Evolutionary conservation across 2,113 vertebrate genomes (phyloP).

Genomic region (Mastomys natalensis): DNA sequence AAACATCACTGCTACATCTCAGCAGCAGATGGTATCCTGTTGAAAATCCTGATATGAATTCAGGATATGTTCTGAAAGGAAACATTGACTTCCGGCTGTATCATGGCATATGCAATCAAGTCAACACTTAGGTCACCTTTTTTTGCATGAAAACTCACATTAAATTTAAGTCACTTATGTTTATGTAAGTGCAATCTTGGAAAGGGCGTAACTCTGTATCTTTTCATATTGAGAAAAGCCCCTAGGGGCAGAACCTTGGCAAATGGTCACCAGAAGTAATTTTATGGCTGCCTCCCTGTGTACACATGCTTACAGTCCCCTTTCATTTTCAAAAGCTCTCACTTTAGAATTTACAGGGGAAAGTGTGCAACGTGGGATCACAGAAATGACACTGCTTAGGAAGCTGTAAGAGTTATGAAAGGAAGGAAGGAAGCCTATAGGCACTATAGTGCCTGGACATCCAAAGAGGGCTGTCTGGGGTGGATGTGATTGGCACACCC

Average conservation of each 20-base stretch:
- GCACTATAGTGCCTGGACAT: neutral
- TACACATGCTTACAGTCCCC: neutral
- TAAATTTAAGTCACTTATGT: neutral
- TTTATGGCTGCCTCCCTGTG: neutral
- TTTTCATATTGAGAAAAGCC: neutral
- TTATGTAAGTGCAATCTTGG: neutral
- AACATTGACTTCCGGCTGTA: neutral
- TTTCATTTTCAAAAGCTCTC: neutral
- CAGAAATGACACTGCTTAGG: neutral
- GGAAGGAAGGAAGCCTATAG: neutral
- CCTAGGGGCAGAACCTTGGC: neutral
- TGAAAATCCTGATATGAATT: constrained; percentile 9
- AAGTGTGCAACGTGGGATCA: neutral
- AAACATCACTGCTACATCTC: neutral
- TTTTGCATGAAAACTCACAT: neutral
- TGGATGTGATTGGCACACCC: rapidly evolving
- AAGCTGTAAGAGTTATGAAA: neutral
- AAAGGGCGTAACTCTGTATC: neutral
- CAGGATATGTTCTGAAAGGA: neutral
- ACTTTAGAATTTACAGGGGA: neutral
- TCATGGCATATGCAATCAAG: neutral
- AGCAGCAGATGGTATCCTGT: neutral
- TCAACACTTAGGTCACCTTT: neutral
- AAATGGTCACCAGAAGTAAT: neutral
- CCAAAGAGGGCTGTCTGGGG: neutral